Conservation (phyloP, 2,888 invertebrate species). For the Platycheirus albimanus region DNA sequence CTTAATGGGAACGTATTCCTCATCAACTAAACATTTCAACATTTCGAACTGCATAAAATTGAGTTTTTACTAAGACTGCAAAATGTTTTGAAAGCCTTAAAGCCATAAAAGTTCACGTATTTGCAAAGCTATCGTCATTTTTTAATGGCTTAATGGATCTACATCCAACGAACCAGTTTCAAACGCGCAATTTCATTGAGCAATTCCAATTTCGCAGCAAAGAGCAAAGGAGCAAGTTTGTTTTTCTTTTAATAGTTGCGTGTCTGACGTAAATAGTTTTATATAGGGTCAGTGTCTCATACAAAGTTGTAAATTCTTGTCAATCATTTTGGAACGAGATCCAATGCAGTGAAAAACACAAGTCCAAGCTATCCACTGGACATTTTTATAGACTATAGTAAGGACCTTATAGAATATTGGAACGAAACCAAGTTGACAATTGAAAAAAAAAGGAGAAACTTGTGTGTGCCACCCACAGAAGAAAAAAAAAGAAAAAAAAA, state of each 20-base stretch:
- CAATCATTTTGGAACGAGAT: slow-evolving; percentile 32
- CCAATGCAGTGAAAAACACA: slow-evolving; percentile 3
- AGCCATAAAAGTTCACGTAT: slow-evolving; percentile 35
- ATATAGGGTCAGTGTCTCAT: not conserved
- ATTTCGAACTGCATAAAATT: slow-evolving; percentile 4
- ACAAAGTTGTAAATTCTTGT: slow-evolving; percentile 35
- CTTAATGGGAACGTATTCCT: not conserved
- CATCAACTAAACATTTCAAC: not conserved
- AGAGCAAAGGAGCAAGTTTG: slow-evolving; percentile 3
- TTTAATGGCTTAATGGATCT: slow-evolving; percentile 47
- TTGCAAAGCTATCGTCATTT: slow-evolving; percentile 20
- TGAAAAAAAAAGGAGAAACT: slow-evolving; percentile 9
- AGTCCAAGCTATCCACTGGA: slow-evolving; percentile 1
- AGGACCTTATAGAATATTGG: slow-evolving; percentile 21
- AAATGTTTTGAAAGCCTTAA: slow-evolving; percentile 21
- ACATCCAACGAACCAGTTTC: slow-evolving; percentile 33
- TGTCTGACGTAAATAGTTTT: slow-evolving; percentile 3
- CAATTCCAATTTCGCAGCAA: not conserved
- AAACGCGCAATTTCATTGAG: slow-evolving; percentile 12
- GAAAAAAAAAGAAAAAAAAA: too few species aligned
- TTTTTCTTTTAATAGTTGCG: slow-evolving; percentile 1
- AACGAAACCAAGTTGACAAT: slow-evolving; percentile 29
- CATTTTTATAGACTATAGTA: slow-evolving; percentile 4
- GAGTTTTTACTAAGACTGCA: not conserved
- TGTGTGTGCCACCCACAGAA: slow-evolving; percentile 24